Conservation (phyloP, 2,113 vertebrate genomes). For the Callionymus lyra region DNA sequence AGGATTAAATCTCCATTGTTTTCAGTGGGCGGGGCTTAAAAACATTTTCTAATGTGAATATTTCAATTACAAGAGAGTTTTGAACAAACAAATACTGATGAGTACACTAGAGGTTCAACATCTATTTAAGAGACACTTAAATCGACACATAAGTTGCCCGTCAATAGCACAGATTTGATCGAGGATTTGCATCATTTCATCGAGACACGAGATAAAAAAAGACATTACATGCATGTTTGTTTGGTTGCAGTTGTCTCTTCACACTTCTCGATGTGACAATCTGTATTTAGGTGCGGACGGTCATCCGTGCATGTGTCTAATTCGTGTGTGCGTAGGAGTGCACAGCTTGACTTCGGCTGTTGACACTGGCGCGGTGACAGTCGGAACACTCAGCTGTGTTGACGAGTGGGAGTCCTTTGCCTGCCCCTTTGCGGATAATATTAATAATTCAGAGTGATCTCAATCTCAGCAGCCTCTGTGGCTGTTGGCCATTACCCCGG, state of each 20-base stretch:
- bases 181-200: constrained; percentile 7
- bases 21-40: no score
- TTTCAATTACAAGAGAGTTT: no score
- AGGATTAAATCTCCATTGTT: no score
- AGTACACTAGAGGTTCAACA: no score
- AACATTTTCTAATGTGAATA: no score
- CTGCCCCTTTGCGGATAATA: constrained; percentile 40
- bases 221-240: neutral
- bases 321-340: constrained; percentile 17
- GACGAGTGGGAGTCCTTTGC: constrained; percentile 16
- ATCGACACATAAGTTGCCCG: no score
- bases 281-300: constrained; percentile 31
- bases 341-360: constrained; percentile 38
- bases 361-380: constrained; percentile 51
- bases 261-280: constrained; percentile 18
- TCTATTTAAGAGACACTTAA: no score
- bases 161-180: no score
- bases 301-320: constrained; percentile 25
- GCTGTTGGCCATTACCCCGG: constrained; percentile 43
- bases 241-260: constrained; percentile 7
- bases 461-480: constrained; percentile 37
- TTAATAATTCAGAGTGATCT: constrained; percentile 64
- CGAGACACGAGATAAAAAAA: no score
- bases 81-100: no score
- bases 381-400: constrained; percentile 26